Evolutionary conservation across 1,140 invertebrate species (phyloP), one percentile per base, ranked within the genome.

Genomic region (Homarus americanus): DNA sequence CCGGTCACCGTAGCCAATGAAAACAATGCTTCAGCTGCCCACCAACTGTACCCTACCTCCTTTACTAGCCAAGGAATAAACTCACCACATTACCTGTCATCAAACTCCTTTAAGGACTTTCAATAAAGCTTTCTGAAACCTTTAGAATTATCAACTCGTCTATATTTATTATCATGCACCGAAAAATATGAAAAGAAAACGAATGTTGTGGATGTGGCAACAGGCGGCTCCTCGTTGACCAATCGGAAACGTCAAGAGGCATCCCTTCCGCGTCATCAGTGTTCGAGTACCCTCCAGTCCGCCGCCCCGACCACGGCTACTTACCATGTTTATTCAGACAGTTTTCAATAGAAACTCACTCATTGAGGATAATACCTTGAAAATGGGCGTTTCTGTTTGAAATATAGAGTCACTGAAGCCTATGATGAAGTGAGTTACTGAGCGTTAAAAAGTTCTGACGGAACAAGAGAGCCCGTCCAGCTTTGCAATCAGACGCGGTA

Each of bases 161-260:
- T 49, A 49, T 49, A 49, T 49, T 49, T 49, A 15, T 20, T 17
- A 17, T 49, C 44, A 10, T 49, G 44, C 44, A 17, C 9, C 1
- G 0, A 17, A 0, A 49, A 49, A 49, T 49, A 10, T 10, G 17
- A 7, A 49, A 49, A 49, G 17, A 49, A 49, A 49, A 49, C 44
- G 17, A 49, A 49, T 49, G 9, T 49, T 49, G 44, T 9, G 44
- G 44, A 49, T 32, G 40, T 82, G 87, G 87, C 87, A 82, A 73
- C 63, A 53, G 66, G 20, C 34, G n/a, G 20, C 49, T 53, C 40
- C 87, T 89, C 79, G 87, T 89, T 89, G 87, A 89, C 87, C 87
- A 89, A 89, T 89, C 87, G 87, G 87, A 89, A 89, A 89, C 87
- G 87, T 89, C 87, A 89, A 89, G 87, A 89, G 87, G 38, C 66